phyloP scores from a whole-genome alignment of 2,113 vertebrate genomes.

The Equus quagga region DNA sequence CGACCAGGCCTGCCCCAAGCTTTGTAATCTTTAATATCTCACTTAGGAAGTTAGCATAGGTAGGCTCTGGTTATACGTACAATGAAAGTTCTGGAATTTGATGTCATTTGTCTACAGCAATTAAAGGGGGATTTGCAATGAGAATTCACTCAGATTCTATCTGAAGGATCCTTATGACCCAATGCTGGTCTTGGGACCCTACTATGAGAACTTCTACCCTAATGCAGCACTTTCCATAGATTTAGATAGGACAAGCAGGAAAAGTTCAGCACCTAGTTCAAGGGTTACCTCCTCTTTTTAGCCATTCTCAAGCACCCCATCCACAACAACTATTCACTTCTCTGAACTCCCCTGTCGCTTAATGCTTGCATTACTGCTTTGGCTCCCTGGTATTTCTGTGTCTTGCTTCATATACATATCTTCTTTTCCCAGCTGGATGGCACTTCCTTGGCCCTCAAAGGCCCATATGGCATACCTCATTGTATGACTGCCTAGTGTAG shows the following conservation, averaged over 20 bases:
- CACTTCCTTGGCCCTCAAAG: neutral
- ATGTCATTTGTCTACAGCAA: neutral
- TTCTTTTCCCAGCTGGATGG: neutral
- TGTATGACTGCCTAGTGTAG: neutral
- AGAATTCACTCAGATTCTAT: neutral
- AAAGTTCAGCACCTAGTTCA: neutral
- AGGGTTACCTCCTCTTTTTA: neutral
- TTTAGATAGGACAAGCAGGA: neutral
- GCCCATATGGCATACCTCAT: neutral
- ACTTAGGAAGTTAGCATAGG: neutral
- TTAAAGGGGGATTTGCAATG: neutral
- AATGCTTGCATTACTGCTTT: neutral
- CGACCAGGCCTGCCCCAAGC: neutral
- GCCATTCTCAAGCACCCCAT: neutral
- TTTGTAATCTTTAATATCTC: neutral
- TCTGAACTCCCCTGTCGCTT: neutral
- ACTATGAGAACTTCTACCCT: neutral
- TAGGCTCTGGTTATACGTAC: neutral
- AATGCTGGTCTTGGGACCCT: neutral
- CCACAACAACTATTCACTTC: neutral
- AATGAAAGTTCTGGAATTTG: neutral
- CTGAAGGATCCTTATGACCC: neutral
- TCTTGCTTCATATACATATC: neutral
- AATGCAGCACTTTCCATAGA: neutral
- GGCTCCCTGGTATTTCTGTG: neutral